These are phyloP conservation scores for Atractosteus spatula DNA, from an alignment of 2,113 vertebrate species.

Conservation along the genomic window DNA sequence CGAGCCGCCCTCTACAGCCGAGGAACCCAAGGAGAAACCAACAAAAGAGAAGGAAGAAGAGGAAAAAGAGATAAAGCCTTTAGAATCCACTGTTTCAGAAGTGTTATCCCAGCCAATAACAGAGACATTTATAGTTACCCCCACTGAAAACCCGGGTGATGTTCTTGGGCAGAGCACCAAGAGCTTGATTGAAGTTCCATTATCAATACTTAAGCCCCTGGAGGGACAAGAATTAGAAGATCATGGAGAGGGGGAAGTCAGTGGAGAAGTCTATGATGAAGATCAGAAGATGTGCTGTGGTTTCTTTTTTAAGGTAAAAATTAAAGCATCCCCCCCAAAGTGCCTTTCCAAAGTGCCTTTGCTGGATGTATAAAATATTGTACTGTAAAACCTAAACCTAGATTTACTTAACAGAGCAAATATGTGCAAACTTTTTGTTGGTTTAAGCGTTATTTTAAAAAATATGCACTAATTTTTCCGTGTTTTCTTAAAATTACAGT, in stretches of 20 bases:
- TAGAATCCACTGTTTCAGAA: slow-evolving; percentile 78
- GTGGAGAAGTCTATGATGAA: slow-evolving; percentile 72
- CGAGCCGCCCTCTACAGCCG: slow-evolving; percentile 27
- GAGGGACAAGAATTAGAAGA: slow-evolving; percentile 70
- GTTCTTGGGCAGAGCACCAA: slow-evolving; percentile 58
- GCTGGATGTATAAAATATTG: too few relatives aligned
- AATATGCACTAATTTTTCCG: too few relatives aligned
- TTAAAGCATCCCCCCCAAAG: too few relatives aligned
- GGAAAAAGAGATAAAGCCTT: slow-evolving; percentile 56
- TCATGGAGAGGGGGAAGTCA: slow-evolving; percentile 66
- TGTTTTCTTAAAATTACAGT: too few relatives aligned
- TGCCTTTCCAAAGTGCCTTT: too few relatives aligned
- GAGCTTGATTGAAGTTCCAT: slow-evolving; percentile 88
- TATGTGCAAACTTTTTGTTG: too few relatives aligned
- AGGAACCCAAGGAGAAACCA: slow-evolving; percentile 22
- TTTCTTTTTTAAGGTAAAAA: slow-evolving; percentile 94
- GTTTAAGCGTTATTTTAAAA: too few relatives aligned
- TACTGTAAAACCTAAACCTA: too few relatives aligned
- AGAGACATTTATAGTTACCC: slow-evolving; percentile 78
- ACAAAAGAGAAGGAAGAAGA: slow-evolving; percentile 21
- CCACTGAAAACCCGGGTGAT: slow-evolving; percentile 70
- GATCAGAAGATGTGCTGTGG: slow-evolving; percentile 89
- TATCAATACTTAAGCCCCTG: slow-evolving; percentile 79
- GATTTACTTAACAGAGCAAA: too few relatives aligned
- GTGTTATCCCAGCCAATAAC: slow-evolving; percentile 78